These are phyloP conservation scores for Merodon equestris DNA, from an alignment of 2,888 invertebrate species.

Conservation along the genomic window DNA sequence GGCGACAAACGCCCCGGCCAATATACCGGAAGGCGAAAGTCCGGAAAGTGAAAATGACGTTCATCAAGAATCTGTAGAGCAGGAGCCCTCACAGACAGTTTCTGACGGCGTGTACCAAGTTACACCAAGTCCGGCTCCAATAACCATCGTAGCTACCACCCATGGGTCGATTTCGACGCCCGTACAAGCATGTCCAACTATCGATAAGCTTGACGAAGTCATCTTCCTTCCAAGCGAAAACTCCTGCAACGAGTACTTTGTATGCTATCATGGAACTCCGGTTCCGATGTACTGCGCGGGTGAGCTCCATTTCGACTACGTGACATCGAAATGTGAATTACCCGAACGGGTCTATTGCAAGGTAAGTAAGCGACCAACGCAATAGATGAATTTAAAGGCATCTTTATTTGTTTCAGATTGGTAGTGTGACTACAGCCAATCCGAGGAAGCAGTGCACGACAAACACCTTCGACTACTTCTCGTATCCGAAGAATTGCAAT, in stretches of 20 bases:
- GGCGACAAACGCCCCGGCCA: neutral
- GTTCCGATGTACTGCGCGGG: conserved; percentile 73
- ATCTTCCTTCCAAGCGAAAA: conserved; percentile 72
- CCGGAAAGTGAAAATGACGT: neutral
- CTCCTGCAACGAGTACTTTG: conserved; percentile 75
- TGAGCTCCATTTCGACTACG: conserved; percentile 74
- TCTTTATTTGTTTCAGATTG: conserved; percentile 10
- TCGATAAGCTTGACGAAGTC: conserved; percentile 71
- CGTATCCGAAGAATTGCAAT: conserved; percentile 76
- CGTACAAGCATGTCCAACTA: conserved; percentile 70
- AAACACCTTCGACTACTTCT: conserved; percentile 73
- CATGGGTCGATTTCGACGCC: conserved; percentile 31
- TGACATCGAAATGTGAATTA: conserved; percentile 74
- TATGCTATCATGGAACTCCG: conserved; percentile 74
- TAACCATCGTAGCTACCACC: neutral
- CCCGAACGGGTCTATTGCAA: conserved; percentile 74
- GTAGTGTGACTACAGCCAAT: conserved; percentile 32
- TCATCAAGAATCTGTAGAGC: neutral
- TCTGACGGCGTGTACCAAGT: neutral
- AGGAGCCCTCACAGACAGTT: conserved; percentile 1
- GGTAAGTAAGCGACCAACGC: conserved; percentile 71
- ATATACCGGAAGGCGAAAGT: neutral
- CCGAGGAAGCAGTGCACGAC: conserved; percentile 72
- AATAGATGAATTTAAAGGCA: neutral
- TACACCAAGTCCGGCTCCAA: conserved; percentile 19